Conservation (phyloP, 2,797 vertebrate species). For the Macropodus opercularis region DNA sequence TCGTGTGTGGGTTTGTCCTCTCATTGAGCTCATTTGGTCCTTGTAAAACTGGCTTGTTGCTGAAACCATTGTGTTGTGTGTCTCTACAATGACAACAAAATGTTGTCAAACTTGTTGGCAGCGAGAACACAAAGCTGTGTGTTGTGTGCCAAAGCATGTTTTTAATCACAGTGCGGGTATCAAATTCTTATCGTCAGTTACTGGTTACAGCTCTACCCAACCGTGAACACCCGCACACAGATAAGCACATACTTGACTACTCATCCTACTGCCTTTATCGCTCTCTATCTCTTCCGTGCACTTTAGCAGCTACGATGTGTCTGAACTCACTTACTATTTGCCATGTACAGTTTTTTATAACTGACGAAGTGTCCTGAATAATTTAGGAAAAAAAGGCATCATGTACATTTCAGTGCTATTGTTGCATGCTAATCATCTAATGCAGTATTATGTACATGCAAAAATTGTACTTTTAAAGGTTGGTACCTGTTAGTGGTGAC, state of each 20-base stretch:
- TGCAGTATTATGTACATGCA: no score
- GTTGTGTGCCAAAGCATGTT: constrained; percentile 50
- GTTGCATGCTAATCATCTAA: no score
- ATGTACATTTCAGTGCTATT: no score
- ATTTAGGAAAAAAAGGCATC: no score
- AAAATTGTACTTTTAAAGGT: no score
- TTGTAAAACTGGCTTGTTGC: constrained; percentile 49
- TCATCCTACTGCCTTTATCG: constrained; percentile 31
- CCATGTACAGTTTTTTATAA: no score
- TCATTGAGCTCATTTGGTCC: constrained; percentile 51
- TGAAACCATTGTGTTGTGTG: constrained; percentile 40
- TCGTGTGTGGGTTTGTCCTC: constrained; percentile 29
- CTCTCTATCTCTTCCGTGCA: constrained; percentile 13
- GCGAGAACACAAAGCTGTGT: constrained; percentile 41
- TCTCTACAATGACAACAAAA: constrained; percentile 41
- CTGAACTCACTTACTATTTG: constrained; percentile 31
- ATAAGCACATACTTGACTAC: constrained; percentile 49
- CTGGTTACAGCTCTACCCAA: constrained; percentile 52
- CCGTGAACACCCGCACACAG: constrained; percentile 48
- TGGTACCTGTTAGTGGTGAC: no score
- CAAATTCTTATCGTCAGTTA: constrained; percentile 64
- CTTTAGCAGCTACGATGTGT: constrained; percentile 29
- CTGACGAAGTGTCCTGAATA: no score
- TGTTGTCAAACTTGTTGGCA: constrained; percentile 54
- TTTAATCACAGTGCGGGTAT: constrained; percentile 60